Evolutionary conservation across 2,113 vertebrate genomes (phyloP).

Genomic region (Quiscalus mexicanus): DNA sequence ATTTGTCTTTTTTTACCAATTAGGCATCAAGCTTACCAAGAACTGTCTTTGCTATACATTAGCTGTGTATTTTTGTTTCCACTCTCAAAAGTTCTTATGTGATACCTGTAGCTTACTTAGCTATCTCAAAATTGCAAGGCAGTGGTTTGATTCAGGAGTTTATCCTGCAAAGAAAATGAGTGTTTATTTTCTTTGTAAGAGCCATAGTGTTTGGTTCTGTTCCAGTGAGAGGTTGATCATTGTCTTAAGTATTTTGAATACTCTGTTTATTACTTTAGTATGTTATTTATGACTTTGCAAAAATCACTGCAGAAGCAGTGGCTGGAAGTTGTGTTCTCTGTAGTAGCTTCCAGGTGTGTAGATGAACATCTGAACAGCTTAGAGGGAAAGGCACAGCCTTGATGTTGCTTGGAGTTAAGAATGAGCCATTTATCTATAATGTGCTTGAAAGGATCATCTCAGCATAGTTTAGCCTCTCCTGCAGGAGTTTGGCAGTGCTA

Average conservation of each 20-base stretch:
- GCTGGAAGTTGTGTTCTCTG: not conserved
- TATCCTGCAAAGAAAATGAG: not conserved
- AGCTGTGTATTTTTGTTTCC: not conserved
- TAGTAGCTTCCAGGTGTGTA: not conserved
- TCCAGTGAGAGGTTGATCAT: not conserved
- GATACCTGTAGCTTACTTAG: not conserved
- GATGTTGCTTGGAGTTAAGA: not conserved
- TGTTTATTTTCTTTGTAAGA: not conserved
- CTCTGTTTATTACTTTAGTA: not conserved
- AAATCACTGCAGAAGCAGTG: not conserved
- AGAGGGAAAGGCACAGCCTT: not conserved
- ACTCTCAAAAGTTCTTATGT: not conserved
- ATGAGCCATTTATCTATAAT: not conserved
- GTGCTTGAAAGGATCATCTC: not conserved
- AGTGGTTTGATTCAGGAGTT: not conserved
- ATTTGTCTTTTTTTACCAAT: not conserved
- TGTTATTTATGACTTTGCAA: not conserved
- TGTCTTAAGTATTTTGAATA: not conserved
- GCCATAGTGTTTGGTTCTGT: not conserved
- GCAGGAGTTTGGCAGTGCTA: not conserved
- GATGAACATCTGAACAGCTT: not conserved
- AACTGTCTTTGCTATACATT: not conserved
- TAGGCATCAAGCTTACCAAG: not conserved
- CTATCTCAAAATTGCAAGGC: not conserved
- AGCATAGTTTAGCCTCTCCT: not conserved